Evolutionary conservation across 35 echinoderm and acorn worm species (phyloP), one percentile per base, ranked within the genome.

Genomic region (Heliocidaris erythrogramma): DNA sequence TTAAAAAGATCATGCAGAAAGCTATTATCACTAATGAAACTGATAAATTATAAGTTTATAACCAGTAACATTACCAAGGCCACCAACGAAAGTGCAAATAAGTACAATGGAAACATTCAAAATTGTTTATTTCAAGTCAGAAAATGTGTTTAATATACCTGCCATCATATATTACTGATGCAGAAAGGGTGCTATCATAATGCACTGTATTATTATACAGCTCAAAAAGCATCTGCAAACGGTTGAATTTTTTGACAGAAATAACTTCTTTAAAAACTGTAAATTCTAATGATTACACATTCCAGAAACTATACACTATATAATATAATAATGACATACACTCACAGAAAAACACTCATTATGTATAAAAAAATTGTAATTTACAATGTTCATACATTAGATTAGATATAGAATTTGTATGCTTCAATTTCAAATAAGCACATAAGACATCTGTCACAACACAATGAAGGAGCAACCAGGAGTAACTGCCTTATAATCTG

Each of bases 201-300:
- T 78, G 21, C 18, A n/a, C 65, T 78, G 65, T 78, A 78, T 78
- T 42, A 78, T n/a, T n/a, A 27, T 78, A 78, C 65, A 78, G 65
- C 65, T 78, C 65, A 78, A 78, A 78, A 78, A 78, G 18, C 65
- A 21, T 78, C 65, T 78, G 21, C 65, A 78, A 27, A 27, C 4
- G 7, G 27, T 78, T 78, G 65, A 78, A 78, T 78, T 78, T 27
- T 78, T n/a, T 27, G 65, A 78, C 65, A 78, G 65, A 27, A 29
- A 78, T 78, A 78, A 78, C 65, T 78, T 60, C 59, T 60, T 78
- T 78, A 78, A 78, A 78, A 71, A 78, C 18, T 78, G 65, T 78
- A 78, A 78, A n/a, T 78, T 78, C 65, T 24, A 78, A 78, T 78
- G 65, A n/a, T 78, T 78, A 78, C 65, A 78, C 65, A 78, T 78